Base-by-base conservation (phyloP, 2,888 invertebrate genomes). In the Matsumyia berberina region DNA sequence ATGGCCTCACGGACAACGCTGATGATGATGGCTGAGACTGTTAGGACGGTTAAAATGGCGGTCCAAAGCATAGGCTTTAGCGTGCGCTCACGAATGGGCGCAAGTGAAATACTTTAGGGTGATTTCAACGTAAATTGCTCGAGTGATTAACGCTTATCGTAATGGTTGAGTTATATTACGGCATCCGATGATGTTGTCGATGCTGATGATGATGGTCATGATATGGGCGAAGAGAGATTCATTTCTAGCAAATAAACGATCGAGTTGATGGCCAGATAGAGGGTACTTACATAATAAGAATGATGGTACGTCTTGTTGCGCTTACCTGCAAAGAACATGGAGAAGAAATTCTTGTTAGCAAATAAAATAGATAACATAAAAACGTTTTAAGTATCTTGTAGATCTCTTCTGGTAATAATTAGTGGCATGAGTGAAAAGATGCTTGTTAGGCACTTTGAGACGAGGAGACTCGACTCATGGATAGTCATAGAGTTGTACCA, bases 261-360 rank as follows among this genome's bases (percentile, higher is more conserved):
- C 19, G 11, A 8, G 46, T 9, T 35, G 46, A 29, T 46, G 46
- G 33, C 33, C n/a, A n/a, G n/a, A n/a, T n/a, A n/a, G 31, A 24
- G 9, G 12, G 29, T 19, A 31, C 35, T 64, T 49, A 39, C 51
- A 8, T 29, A 11, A 29, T 29, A 64, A 0, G 49, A 49, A 29
- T 9, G 9, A 24, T 24, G 24, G 24, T 24, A 24, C 24, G 12
- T 37, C 31, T 9, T 5, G 29, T 37, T 53, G 39, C n/a, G n/a
- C 67, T 67, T 67, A 67, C 67, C 67, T 67, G 42, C 3, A 67
- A 67, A 29, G 9, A 42, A 24, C 24, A 24, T 3, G 24, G 24
- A 29, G 24, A 29, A 39, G 6, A 53, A 5, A 31, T 33, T 53
- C 12, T 31, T 4, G 15, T 53, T 33, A 33, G 7, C 4, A 15